Evolutionary conservation across 2,888 invertebrate genomes (phyloP), one percentile per base, ranked within the genome.

Genomic region (Siphonodentalium dalli): DNA sequence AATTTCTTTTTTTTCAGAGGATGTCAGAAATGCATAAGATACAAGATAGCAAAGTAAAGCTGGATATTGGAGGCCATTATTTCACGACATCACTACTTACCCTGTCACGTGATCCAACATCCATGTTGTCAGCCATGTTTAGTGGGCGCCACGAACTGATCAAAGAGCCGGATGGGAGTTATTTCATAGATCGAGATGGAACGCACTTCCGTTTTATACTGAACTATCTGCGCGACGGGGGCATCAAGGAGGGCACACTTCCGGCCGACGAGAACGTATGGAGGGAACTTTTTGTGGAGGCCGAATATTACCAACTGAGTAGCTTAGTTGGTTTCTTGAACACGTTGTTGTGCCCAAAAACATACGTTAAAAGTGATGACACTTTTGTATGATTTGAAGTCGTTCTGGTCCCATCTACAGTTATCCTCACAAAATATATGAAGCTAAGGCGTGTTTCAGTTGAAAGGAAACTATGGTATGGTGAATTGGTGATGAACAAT

Each of bases 111-210:
- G 75, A 75, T 34, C 56, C 70, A 0, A 50, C 62, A 43, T 75
- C 74, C 21, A 74, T 75, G 74, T 34, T 75, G 42, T 68, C 75
- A 8, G 73, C 73, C 56, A 75, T 75, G 75, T 75, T 75, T 54
- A 74, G 74, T 44, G 75, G 75, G 13, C 69, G 74, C 13, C 74
- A 75, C 51, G 54, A 65, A 24, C 57, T 75, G 23, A 71, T 71
- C 26, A 73, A 75, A 53, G 28, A 52, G 27, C 18, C 33, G n/a
- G 74, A 74, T 55, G 75, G 75, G 20, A 74, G 73, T 56, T 74
- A 71, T 51, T 75, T 75, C 57, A 74, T 75, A 15, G 75, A 75
- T 62, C 50, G 75, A 39, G 75, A 75, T 42, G 75, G 75, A 11
- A 68, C 69, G 0, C 71, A 75, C 52, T 75, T 75, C 55, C 67